Evolutionary conservation across 2,113 vertebrate genomes (phyloP).

Genomic region (Corapipo altera): DNA sequence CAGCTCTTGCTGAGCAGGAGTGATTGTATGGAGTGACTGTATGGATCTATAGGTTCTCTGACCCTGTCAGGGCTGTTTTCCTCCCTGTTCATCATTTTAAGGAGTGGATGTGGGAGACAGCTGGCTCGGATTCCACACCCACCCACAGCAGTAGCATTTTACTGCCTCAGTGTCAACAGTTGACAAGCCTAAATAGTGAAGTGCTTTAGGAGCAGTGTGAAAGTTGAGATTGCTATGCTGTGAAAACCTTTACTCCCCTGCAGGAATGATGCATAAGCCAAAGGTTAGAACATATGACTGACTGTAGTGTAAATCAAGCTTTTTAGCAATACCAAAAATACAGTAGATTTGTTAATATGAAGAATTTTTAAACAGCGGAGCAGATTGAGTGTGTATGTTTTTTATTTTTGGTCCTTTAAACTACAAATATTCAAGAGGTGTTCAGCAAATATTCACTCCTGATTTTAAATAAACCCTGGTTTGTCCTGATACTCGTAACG

Average conservation of each 20-base stretch:
- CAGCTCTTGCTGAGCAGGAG: fast-evolving
- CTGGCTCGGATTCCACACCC: slow-evolving; percentile 14
- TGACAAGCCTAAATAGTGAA: slow-evolving; percentile 12
- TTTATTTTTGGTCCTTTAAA: not conserved
- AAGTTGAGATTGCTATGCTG: not conserved
- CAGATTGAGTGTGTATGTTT: not conserved
- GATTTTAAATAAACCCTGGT: not conserved
- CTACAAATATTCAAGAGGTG: not conserved
- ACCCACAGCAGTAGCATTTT: slow-evolving; percentile 30
- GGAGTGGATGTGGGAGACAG: slow-evolving; percentile 24
- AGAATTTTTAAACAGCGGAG: not conserved
- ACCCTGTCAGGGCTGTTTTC: not conserved
- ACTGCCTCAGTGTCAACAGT: not conserved
- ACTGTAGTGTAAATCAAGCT: not conserved
- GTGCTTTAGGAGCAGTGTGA: not conserved
- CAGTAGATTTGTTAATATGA: not conserved
- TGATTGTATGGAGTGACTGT: not conserved
- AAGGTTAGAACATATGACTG: not conserved
- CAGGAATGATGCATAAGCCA: not conserved
- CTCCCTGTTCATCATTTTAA: not conserved
- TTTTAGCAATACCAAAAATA: not conserved
- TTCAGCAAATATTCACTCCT: slow-evolving; percentile 2
- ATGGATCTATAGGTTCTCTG: not conserved
- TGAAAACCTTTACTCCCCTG: not conserved
- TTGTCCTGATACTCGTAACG: not conserved